phyloP scores from a whole-genome alignment of 1,140 invertebrate species.

The Platyscapa corneri region DNA sequence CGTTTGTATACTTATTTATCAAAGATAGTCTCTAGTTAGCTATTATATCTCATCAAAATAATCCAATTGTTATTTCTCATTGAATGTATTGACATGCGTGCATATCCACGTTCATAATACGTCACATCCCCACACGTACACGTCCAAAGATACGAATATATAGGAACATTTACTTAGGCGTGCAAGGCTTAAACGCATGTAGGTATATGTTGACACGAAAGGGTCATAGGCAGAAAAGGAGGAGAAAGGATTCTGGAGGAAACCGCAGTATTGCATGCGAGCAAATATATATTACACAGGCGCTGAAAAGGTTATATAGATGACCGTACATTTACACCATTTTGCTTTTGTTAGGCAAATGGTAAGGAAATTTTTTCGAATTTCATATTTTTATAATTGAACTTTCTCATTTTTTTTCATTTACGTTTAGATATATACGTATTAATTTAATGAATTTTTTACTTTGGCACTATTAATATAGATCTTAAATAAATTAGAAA shows the following conservation, averaged over 20 bases:
- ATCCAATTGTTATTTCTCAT: background rate
- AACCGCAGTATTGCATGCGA: conserved; percentile 1
- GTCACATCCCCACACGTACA: conserved; percentile 20
- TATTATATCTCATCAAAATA: background rate
- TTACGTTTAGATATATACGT: background rate
- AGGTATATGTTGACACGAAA: background rate
- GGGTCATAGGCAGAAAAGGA: background rate
- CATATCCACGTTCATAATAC: background rate
- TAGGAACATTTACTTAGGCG: conserved; percentile 5
- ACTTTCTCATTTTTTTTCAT: background rate
- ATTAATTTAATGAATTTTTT: background rate
- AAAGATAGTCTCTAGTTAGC: background rate
- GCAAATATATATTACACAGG: background rate
- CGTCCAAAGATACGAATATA: conserved; percentile 28
- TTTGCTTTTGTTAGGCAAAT: background rate
- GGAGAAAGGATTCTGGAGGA: background rate
- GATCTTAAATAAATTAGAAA: no score
- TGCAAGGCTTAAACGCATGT: conserved; percentile 32
- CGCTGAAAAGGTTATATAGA: background rate
- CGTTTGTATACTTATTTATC: background rate
- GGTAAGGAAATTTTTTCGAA: background rate
- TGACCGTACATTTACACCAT: background rate
- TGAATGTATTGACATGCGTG: background rate
- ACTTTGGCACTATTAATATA: background rate
- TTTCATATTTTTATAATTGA: background rate